Percentiles rank a stretch among this genome's conserved stretches.
These are phyloP conservation scores for Philereme transversata DNA, from an alignment of 2,888 invertebrate genomes.

Conservation along the genomic window DNA sequence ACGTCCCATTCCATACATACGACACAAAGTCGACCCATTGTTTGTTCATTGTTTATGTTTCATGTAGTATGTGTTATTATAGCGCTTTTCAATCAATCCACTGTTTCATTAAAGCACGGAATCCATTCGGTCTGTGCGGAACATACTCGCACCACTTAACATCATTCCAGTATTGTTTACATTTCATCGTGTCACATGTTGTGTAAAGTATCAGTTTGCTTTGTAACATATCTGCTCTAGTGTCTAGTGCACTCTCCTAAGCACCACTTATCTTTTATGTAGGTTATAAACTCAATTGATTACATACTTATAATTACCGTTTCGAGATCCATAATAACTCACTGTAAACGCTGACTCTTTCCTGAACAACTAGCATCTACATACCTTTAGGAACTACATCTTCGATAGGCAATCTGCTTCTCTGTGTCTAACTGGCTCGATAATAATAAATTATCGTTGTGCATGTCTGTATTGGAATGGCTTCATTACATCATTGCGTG, in stretches of 20 bases:
- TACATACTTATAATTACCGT: slow-evolving; percentile 22
- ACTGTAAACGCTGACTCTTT: slow-evolving; percentile 23
- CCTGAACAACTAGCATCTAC: slow-evolving; percentile 28
- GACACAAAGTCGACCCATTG: slow-evolving; percentile 81
- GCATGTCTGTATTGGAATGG: slow-evolving; percentile 83
- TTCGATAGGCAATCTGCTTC: slow-evolving; percentile 57
- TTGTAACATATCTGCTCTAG: slow-evolving; percentile 45
- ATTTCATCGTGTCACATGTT: slow-evolving; percentile 44
- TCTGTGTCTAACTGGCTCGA: slow-evolving; percentile 70
- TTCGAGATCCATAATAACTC: slow-evolving; percentile 24
- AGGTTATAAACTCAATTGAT: slow-evolving; percentile 31
- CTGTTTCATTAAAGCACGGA: slow-evolving; percentile 49
- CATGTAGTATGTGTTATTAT: slow-evolving; percentile 40
- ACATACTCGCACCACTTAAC: slow-evolving; percentile 42
- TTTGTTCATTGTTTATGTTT: slow-evolving; percentile 57
- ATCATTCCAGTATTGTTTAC: slow-evolving; percentile 46
- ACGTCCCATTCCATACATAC: slow-evolving; percentile 64
- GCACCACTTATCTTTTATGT: slow-evolving; percentile 31
- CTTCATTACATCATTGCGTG: slow-evolving; percentile 84
- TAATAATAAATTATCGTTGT: slow-evolving; percentile 64
- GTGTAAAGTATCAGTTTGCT: slow-evolving; percentile 46
- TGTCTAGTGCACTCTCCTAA: slow-evolving; percentile 36
- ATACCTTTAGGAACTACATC: slow-evolving; percentile 28
- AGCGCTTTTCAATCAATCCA: slow-evolving; percentile 42
- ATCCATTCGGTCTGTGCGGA: slow-evolving; percentile 44